Conservation (phyloP, 1,140 invertebrate genomes). For the Oreohelix idahoensis region DNA sequence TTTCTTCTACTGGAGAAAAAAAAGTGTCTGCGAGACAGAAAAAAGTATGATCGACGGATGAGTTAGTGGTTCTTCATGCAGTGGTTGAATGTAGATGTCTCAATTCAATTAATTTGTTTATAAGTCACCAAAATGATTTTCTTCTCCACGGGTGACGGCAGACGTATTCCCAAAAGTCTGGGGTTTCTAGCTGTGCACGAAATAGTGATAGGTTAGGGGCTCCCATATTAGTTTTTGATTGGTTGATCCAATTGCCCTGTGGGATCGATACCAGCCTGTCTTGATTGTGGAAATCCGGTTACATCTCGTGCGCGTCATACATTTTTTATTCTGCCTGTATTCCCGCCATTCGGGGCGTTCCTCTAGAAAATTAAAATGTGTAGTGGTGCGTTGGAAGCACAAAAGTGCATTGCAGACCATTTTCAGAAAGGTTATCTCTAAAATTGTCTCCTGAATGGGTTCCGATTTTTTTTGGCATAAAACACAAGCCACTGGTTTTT, state of each 20-base stretch:
- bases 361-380: conserved; percentile 19
- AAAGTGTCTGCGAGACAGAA: too few species aligned
- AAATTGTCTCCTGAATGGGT: not conserved
- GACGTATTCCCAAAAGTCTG: not conserved
- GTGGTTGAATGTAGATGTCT: not conserved
- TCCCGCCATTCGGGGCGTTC: conserved; percentile 1
- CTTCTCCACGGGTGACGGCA: not conserved
- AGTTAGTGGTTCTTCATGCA: not conserved
- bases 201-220: conserved; percentile 4
- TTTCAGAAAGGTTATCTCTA: not conserved
- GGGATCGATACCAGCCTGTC: conserved; percentile 7
- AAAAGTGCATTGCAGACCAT: conserved; percentile 15
- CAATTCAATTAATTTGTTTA: not conserved
- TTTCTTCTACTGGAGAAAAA: too few species aligned
- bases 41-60: not conserved
- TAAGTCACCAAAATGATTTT: not conserved
- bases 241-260: conserved; percentile 4
- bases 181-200: not conserved
- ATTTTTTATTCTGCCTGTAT: conserved; percentile 8
- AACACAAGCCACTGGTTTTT: not conserved
- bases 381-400: conserved; percentile 8
- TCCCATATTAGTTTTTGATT: conserved; percentile 17
- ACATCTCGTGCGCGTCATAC: conserved; percentile 4
- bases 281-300: conserved; percentile 12
- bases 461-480: not conserved